These are phyloP conservation scores for Sebastes minor DNA, from an alignment of 2,797 vertebrate species.

Conservation along the genomic window DNA sequence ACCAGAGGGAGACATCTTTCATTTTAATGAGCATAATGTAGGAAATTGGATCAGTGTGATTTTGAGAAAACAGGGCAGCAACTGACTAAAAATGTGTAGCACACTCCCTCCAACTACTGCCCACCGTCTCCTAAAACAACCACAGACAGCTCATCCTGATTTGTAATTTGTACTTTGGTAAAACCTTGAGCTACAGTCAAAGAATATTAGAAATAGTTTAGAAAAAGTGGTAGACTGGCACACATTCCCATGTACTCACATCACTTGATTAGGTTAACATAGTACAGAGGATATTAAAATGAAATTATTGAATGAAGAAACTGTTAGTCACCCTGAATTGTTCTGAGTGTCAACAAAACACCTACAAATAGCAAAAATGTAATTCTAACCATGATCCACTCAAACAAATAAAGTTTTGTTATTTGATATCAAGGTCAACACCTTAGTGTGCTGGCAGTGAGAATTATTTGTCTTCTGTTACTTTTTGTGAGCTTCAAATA, in stretches of 20 bases:
- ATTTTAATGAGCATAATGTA: not conserved
- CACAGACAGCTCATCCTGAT: not conserved
- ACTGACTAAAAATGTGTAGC: not conserved
- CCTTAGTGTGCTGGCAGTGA: not conserved
- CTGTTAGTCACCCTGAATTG: not conserved
- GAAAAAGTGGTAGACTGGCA: not conserved
- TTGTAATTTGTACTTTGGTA: not conserved
- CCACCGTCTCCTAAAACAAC: not conserved
- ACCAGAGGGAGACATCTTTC: constrained; percentile 70
- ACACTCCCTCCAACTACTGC: not conserved
- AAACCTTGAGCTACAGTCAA: not conserved
- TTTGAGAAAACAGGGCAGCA: not conserved
- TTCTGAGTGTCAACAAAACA: not conserved
- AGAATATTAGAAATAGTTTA: not conserved
- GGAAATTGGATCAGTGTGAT: not conserved
- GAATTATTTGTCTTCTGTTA: not conserved
- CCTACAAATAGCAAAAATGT: not conserved
- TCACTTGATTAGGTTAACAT: not conserved
- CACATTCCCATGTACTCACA: not conserved
- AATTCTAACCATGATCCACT: not conserved
- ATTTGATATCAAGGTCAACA: constrained; percentile 1
- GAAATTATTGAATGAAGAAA: not conserved
- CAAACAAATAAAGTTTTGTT: not conserved
- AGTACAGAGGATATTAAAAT: not conserved
- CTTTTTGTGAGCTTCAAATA: not conserved